These are phyloP conservation scores for Dasyprocta punctata DNA, from an alignment of 2,113 vertebrate genomes.

Conservation along the genomic window DNA sequence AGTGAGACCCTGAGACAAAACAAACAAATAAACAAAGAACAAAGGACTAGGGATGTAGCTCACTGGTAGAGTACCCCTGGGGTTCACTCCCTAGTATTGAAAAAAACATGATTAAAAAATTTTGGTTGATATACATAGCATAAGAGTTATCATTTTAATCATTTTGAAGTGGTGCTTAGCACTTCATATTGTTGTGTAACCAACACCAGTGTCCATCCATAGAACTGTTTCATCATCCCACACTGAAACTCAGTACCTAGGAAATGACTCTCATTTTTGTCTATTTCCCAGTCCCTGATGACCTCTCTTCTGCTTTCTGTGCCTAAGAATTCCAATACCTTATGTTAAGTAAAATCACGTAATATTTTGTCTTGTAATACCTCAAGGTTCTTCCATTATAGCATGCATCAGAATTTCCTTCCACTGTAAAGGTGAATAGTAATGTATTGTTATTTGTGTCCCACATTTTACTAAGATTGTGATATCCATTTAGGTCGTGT, in stretches of 20 bases:
- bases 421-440: neutral
- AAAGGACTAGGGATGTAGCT: neutral
- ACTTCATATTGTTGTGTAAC: fast-evolving
- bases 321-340: neutral
- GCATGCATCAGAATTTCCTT: neutral
- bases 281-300: neutral
- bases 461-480: neutral
- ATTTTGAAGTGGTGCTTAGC: neutral
- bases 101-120: neutral
- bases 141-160: neutral
- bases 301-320: neutral
- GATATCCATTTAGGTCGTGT: neutral
- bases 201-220: neutral
- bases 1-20: neutral
- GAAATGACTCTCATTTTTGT: neutral
- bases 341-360: neutral
- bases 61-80: neutral
- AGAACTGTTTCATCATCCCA: neutral
- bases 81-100: neutral
- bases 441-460: neutral
- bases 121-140: neutral
- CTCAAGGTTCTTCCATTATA: neutral
- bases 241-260: neutral
- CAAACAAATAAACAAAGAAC: neutral
- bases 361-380: neutral